phyloP scores from a whole-genome alignment of 2,113 vertebrate species.

The Silurus meridionalis region DNA sequence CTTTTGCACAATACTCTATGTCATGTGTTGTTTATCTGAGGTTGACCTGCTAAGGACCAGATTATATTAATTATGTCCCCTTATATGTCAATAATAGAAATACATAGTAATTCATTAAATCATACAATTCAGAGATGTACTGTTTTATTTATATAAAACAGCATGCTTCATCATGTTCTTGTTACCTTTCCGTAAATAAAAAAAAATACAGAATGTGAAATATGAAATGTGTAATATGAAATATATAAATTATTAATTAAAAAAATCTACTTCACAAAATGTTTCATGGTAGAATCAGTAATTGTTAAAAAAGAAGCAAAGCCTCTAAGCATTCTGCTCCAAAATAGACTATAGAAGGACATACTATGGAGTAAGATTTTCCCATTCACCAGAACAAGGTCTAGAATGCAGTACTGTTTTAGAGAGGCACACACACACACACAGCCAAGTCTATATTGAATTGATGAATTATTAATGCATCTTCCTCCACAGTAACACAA shows the following conservation, averaged over 20 bases:
- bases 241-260: background rate
- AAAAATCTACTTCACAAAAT: background rate
- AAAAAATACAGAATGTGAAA: background rate
- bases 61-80: no score
- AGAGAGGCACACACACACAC: conserved; percentile 6
- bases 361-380: conserved; percentile 12
- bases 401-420: conserved; percentile 28
- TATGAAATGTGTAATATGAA: background rate
- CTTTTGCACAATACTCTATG: no score
- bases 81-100: no score
- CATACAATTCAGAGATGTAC: no score
- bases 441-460: conserved; percentile 6
- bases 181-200: background rate
- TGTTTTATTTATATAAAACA: background rate
- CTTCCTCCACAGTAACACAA: conserved; percentile 58
- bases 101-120: no score
- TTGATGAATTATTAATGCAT: conserved; percentile 72
- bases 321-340: background rate
- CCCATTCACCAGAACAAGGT: conserved; percentile 23
- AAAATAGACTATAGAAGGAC: background rate
- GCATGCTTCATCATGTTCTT: background rate
- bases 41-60: no score
- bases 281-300: background rate
- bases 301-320: background rate
- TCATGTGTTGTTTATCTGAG: no score